Evolutionary conservation across 2,888 invertebrate species (phyloP).

Genomic region (Lissocephala sabroskyi): DNA sequence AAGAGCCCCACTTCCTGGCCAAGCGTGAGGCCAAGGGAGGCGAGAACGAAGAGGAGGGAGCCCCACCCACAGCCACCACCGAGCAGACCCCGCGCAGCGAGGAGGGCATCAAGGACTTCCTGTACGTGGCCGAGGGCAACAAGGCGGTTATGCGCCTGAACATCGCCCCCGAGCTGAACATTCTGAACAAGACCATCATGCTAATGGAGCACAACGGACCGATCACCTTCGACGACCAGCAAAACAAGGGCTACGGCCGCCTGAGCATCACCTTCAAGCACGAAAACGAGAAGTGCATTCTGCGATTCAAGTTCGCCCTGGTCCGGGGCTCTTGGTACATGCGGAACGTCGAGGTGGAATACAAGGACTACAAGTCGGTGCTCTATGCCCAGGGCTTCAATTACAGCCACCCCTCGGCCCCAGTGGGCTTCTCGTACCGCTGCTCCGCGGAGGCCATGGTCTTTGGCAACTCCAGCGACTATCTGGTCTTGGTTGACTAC

Average conservation of each 20-base stretch:
- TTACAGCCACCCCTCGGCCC: constrained; percentile 73
- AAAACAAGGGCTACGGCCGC: constrained; percentile 54
- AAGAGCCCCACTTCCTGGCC: constrained; percentile 64
- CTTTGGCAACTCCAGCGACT: constrained; percentile 73
- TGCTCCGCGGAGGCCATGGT: constrained; percentile 74
- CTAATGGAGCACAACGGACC: constrained; percentile 57
- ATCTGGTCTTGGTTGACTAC: constrained; percentile 74
- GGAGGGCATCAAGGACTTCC: constrained; percentile 72
- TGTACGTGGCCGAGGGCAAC: constrained; percentile 75
- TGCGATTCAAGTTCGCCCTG: constrained; percentile 76
- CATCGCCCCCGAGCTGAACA: constrained; percentile 74
- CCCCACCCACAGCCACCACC: constrained; percentile 53
- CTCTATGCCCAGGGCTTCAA: constrained; percentile 55
- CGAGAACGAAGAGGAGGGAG: constrained; percentile 25
- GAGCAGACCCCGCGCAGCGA: constrained; percentile 45
- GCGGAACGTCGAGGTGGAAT: constrained; percentile 75
- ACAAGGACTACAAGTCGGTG: constrained; percentile 61
- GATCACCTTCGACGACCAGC: constrained; percentile 67
- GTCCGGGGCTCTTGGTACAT: constrained; percentile 74
- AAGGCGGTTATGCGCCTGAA: constrained; percentile 75
- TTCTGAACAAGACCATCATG: constrained; percentile 47
- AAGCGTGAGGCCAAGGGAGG: constrained; percentile 61
- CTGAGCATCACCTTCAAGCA: constrained; percentile 64
- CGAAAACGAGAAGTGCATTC: constrained; percentile 72
- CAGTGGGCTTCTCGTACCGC: constrained; percentile 75